phyloP scores from a whole-genome alignment of 2,888 invertebrate species.

The Pandemis corylana region DNA sequence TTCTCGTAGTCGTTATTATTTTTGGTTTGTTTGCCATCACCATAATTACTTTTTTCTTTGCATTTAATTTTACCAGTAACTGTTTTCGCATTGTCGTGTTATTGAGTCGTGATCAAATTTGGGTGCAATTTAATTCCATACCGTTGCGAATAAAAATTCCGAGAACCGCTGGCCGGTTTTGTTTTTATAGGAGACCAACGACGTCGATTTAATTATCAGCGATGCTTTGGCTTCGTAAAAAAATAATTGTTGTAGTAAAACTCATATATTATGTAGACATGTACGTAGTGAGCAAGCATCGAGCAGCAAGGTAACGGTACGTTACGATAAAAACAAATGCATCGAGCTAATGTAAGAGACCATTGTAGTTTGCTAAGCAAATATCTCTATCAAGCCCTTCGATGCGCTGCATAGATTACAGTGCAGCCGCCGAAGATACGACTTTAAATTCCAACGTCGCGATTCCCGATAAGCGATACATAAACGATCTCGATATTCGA shows the following conservation, averaged over 20 bases:
- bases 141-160: conserved; percentile 13
- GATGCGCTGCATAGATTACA: conserved; percentile 61
- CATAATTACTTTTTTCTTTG: conserved; percentile 33
- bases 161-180: conserved; percentile 13
- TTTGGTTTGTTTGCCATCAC: conserved; percentile 26
- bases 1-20: conserved; percentile 47
- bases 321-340: conserved; percentile 3
- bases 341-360: conserved; percentile 43
- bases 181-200: not conserved
- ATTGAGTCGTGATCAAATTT: conserved; percentile 33
- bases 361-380: conserved; percentile 53
- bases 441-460: conserved; percentile 77
- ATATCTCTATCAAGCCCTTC: conserved; percentile 59
- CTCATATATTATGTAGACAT: not conserved
- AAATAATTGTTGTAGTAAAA: not conserved
- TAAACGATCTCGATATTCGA: conserved; percentile 76
- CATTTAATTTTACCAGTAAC: conserved; percentile 33
- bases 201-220: conserved; percentile 5
- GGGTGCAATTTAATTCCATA: conserved; percentile 25
- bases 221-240: not conserved
- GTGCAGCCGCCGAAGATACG: conserved; percentile 52
- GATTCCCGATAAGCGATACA: conserved; percentile 79
- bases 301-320: conserved; percentile 11
- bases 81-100: conserved; percentile 32
- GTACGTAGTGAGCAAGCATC: not conserved